Percentiles rank a stretch among this genome's conserved stretches.
Evolutionary conservation across 2,888 invertebrate genomes (phyloP).

Genomic region (Schizotus pectinicornis): DNA sequence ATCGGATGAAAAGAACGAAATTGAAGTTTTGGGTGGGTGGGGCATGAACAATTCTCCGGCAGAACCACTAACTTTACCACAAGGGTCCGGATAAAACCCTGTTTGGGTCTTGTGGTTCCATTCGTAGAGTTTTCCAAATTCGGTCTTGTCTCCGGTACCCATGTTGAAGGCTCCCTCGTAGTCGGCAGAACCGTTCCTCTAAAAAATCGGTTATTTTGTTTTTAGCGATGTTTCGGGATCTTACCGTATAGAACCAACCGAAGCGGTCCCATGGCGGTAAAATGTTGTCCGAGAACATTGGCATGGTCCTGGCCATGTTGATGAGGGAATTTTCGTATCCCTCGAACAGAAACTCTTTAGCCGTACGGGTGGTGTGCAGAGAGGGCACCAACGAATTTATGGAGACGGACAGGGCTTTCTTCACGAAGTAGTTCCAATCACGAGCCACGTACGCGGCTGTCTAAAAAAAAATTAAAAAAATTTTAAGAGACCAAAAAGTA

Average conservation of each 20-base stretch:
- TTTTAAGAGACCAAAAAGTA: no score
- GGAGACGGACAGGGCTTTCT: constrained; percentile 66
- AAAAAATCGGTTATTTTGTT: constrained; percentile 33
- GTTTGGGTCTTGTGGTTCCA: constrained; percentile 75
- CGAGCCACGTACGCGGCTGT: constrained; percentile 66
- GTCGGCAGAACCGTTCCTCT: constrained; percentile 78
- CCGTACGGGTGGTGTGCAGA: constrained; percentile 67
- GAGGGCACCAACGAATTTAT: constrained; percentile 64
- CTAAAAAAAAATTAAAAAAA: constrained; percentile 58
- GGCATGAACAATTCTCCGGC: constrained; percentile 83
- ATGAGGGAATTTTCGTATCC: constrained; percentile 81
- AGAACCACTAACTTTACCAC: constrained; percentile 72
- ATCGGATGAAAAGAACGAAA: constrained; percentile 75
- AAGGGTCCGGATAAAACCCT: constrained; percentile 61
- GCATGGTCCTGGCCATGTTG: constrained; percentile 67
- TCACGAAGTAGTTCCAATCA: constrained; percentile 64
- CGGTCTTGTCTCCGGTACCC: constrained; percentile 72
- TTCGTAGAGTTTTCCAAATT: constrained; percentile 71
- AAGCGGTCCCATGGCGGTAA: constrained; percentile 75
- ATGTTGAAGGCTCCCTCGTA: constrained; percentile 81
- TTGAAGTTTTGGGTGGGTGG: constrained; percentile 63
- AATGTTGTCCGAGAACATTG: constrained; percentile 58
- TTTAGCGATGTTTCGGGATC: no score
- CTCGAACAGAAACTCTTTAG: constrained; percentile 75
- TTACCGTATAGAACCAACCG: constrained; percentile 82